Conservation (phyloP, 2,797 vertebrate genomes). For the Tenualosa thibaudeaui region DNA sequence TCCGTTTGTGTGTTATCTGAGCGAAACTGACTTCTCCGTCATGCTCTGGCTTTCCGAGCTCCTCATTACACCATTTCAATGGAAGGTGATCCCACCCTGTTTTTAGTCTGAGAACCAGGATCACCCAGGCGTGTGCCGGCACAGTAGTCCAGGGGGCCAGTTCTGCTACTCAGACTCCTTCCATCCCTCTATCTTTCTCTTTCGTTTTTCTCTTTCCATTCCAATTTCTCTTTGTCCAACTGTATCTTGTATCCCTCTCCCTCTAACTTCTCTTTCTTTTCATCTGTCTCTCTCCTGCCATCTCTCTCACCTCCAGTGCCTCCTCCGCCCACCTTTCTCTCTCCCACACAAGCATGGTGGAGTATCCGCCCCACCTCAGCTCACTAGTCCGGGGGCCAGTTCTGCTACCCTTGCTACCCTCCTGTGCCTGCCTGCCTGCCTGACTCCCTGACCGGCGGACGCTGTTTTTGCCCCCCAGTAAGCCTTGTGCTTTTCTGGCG, state of each 20-base stretch:
- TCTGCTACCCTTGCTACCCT: background rate
- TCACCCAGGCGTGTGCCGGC: too few species aligned
- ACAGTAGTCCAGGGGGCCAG: too few species aligned
- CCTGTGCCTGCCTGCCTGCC: background rate
- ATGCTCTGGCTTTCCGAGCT: too few species aligned
- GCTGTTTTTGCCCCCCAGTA: constrained; percentile 37
- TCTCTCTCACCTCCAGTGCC: background rate
- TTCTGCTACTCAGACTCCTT: background rate
- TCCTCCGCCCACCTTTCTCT: background rate
- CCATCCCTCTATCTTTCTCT: background rate
- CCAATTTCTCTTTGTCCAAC: background rate
- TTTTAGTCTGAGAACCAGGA: too few species aligned
- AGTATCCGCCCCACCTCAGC: background rate
- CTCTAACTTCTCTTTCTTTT: background rate
- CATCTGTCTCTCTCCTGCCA: too few species aligned
- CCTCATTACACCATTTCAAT: too few species aligned
- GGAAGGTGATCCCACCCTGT: too few species aligned
- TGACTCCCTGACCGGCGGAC: background rate
- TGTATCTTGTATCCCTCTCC: background rate
- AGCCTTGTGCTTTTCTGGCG: background rate
- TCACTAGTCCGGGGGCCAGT: too few species aligned
- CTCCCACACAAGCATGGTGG: background rate
- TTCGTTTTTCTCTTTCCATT: background rate
- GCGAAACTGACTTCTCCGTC: too few species aligned
- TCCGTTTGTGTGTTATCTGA: background rate